phyloP scores from a whole-genome alignment of 2,888 invertebrate species.

The Ptycholaimellus sp. region DNA sequence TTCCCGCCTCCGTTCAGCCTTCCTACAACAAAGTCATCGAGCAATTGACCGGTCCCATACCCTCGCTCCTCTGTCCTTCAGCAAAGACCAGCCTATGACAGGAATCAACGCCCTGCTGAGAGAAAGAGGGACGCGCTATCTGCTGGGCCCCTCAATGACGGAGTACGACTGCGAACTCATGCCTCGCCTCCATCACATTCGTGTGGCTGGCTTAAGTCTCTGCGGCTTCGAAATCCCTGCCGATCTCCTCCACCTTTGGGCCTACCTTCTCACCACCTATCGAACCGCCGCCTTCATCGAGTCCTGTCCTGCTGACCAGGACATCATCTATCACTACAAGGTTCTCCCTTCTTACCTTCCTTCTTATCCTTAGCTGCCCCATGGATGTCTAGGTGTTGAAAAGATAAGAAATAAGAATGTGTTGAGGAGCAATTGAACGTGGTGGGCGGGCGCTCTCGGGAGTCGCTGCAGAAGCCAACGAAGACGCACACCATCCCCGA shows the following conservation, averaged over 20 bases:
- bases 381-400: too few relatives aligned
- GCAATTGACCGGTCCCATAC: too few relatives aligned
- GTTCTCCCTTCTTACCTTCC: too few relatives aligned
- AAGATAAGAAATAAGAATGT: too few relatives aligned
- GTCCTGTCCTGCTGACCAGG: slow-evolving; percentile 94
- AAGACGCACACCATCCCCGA: slow-evolving; percentile 72
- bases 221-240: slow-evolving; percentile 39
- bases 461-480: slow-evolving; percentile 75
- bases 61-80: too few relatives aligned
- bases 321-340: slow-evolving; percentile 96
- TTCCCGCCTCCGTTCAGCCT: slow-evolving; percentile 16
- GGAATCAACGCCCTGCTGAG: too few relatives aligned
- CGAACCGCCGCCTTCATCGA: slow-evolving; percentile 90
- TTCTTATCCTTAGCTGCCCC: too few relatives aligned
- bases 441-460: slow-evolving; percentile 40
- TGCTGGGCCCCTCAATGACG: slow-evolving; percentile 89
- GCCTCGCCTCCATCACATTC: slow-evolving; percentile 91
- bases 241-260: slow-evolving; percentile 62
- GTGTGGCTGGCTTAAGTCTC: slow-evolving; percentile 54
- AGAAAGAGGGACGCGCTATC: slow-evolving; percentile 54
- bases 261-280: slow-evolving; percentile 94
- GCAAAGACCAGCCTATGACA: too few relatives aligned
- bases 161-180: slow-evolving; percentile 97
- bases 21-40: slow-evolving; percentile 22
- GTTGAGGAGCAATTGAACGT: slow-evolving; percentile 15